phyloP scores from a whole-genome alignment of 2,888 invertebrate species.

The Dicycla oo region DNA sequence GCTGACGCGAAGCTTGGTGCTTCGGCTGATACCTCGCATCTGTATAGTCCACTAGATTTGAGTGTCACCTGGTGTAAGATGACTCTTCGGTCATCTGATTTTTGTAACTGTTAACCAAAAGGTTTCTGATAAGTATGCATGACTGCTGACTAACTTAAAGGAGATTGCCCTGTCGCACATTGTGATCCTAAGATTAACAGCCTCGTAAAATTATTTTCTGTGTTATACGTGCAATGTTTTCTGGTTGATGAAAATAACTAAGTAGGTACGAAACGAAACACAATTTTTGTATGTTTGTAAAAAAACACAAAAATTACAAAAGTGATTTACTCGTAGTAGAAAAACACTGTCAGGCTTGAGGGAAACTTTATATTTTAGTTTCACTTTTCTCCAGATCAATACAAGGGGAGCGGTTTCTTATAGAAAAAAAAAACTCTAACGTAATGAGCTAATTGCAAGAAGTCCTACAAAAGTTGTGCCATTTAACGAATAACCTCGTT shows the following conservation, averaged over 20 bases:
- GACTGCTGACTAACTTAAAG: neutral
- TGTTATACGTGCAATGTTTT: neutral
- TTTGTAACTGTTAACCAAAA: conserved; percentile 89
- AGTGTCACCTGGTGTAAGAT: conserved; percentile 92
- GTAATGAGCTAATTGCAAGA: conserved; percentile 57
- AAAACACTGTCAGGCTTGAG: neutral
- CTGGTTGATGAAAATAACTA: neutral
- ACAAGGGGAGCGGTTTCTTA: conserved; percentile 3
- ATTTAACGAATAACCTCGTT: conserved; percentile 41
- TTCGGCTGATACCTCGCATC: conserved; percentile 95
- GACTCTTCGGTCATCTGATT: conserved; percentile 93
- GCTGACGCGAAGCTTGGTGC: conserved; percentile 94
- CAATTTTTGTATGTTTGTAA: neutral
- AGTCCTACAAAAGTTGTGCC: conserved; percentile 50
- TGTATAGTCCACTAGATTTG: conserved; percentile 93
- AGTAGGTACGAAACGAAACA: neutral
- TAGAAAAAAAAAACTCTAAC: conserved; percentile 21
- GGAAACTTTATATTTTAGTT: conserved; percentile 15
- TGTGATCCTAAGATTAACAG: neutral
- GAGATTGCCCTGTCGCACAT: neutral
- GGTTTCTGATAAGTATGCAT: neutral
- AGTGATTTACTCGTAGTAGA: neutral
- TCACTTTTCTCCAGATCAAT: neutral
- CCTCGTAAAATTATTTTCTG: neutral
- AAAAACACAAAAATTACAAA: neutral